Evolutionary conservation across 64 coral and sea anemone genomes (phyloP).

Genomic region (Stylophora pistillata): DNA sequence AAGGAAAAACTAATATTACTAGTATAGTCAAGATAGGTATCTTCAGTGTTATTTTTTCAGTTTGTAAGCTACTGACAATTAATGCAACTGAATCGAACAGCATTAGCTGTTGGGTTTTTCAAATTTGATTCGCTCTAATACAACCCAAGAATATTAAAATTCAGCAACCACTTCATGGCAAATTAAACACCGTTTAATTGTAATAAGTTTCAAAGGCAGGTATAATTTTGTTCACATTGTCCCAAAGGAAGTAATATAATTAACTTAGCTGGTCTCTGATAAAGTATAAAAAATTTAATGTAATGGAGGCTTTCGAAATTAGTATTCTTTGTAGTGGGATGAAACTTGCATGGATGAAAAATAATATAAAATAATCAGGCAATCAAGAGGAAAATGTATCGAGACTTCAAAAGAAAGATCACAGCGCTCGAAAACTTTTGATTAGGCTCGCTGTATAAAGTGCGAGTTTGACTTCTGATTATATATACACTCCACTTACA

Average conservation of each 20-base stretch:
- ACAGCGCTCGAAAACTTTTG: no score
- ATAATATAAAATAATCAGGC: no score
- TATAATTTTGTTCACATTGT: constrained; percentile 35
- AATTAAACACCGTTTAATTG: constrained; percentile 25
- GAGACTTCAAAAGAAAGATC: no score
- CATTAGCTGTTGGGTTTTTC: constrained; percentile 40
- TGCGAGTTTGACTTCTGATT: no score
- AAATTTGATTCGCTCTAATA: not conserved
- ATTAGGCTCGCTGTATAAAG: no score
- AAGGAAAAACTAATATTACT: no score
- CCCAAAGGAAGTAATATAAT: constrained; percentile 22
- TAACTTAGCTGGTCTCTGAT: constrained; percentile 6
- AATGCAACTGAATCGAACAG: no score
- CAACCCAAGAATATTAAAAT: not conserved
- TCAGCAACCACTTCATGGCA: not conserved
- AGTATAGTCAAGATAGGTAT: no score
- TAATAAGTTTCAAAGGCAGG: constrained; percentile 25
- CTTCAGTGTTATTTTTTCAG: no score
- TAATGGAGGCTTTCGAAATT: constrained; percentile 23
- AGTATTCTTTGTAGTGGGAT: not conserved
- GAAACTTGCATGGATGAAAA: not conserved
- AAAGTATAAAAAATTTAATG: constrained; percentile 20
- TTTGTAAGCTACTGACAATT: no score
- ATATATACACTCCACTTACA: no score
- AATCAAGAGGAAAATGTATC: no score